Conservation (phyloP, 2,888 invertebrate genomes). For the Mylabris sibirica region DNA sequence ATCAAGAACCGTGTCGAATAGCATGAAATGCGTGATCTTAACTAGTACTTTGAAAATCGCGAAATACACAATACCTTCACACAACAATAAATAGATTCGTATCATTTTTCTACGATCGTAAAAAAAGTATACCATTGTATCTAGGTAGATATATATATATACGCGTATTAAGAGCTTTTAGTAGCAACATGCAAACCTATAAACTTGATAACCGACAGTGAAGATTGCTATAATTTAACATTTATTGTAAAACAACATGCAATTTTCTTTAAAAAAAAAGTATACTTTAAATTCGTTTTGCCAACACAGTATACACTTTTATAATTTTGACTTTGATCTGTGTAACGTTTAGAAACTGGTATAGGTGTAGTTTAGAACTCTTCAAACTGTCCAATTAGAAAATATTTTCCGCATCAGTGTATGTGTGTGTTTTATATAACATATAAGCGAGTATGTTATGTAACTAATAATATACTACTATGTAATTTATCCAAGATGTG, state of each 20-base stretch:
- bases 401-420: neutral
- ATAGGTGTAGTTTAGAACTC: neutral
- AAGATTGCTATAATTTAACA: too few species aligned
- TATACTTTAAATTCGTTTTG: too few species aligned
- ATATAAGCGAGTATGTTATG: neutral
- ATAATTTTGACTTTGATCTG: too few species aligned
- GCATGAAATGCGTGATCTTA: constrained; percentile 13
- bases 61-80: neutral
- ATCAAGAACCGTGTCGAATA: constrained; percentile 16
- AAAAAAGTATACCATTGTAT: neutral
- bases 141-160: too few species aligned
- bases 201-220: too few species aligned
- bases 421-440: neutral
- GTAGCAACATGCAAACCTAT: too few species aligned
- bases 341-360: neutral
- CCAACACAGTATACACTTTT: too few species aligned
- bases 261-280: too few species aligned
- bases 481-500: neutral
- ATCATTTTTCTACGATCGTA: neutral
- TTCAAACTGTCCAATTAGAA: constrained; percentile 1
- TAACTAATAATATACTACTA: neutral
- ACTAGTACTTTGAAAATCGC: neutral
- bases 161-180: too few species aligned
- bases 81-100: neutral
- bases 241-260: too few species aligned